Conservation (phyloP, 1,140 invertebrate species). For the Sarcophaga bullata region DNA sequence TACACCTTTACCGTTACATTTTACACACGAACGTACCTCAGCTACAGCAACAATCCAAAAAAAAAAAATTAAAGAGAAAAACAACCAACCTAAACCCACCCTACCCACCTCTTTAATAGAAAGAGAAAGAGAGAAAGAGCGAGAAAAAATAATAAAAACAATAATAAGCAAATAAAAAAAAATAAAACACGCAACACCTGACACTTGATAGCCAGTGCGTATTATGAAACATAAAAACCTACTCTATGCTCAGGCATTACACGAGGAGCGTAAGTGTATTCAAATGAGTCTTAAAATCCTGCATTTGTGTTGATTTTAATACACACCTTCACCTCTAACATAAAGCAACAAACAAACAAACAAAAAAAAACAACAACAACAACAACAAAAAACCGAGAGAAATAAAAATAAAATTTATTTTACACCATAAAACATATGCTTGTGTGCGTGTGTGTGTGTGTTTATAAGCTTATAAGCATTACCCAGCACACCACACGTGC, state of each 20-base stretch:
- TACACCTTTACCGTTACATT: background rate
- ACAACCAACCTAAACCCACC: background rate
- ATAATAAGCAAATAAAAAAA: background rate
- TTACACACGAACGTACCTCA: background rate
- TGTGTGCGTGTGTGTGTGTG: background rate
- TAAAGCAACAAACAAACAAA: background rate
- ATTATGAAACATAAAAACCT: background rate
- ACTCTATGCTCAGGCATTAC: too few species aligned
- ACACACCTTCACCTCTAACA: slow-evolving; percentile 7
- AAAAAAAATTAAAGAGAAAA: too few species aligned
- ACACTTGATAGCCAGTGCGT: background rate
- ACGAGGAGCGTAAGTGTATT: background rate
- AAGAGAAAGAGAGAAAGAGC: background rate
- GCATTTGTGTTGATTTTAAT: background rate
- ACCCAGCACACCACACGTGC: slow-evolving; percentile 36
- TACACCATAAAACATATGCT: background rate
- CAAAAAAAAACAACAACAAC: background rate
- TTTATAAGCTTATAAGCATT: slow-evolving; percentile 1
- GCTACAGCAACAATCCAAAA: background rate
- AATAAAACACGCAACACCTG: background rate
- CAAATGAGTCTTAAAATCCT: background rate
- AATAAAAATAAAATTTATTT: background rate
- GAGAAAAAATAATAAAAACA: background rate
- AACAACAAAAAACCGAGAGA: background rate
- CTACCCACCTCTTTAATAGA: background rate